Percentiles rank a stretch among this genome's conserved stretches.
Evolutionary conservation across 2,888 invertebrate species (phyloP).

Genomic region (Drosophila greeni): DNA sequence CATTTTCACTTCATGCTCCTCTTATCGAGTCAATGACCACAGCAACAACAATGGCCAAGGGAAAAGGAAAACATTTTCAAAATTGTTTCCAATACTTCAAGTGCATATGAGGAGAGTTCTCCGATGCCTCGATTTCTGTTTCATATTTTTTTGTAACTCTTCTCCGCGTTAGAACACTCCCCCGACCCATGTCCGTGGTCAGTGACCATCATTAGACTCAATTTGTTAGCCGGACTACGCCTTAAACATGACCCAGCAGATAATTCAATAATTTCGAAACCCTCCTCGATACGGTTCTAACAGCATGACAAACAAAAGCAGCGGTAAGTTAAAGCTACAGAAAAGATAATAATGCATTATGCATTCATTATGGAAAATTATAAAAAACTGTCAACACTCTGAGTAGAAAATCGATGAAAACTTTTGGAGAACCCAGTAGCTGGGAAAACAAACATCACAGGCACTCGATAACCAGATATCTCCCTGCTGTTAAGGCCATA

Average conservation of each 20-base stretch:
- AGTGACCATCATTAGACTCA: conserved; percentile 68
- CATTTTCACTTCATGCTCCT: conserved; percentile 46
- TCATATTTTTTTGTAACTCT: conserved; percentile 15
- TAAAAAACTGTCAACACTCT: conserved; percentile 67
- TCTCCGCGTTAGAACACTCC: background rate
- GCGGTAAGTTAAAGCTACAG: conserved; percentile 1
- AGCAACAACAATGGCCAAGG: conserved; percentile 39
- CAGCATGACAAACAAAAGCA: conserved; percentile 48
- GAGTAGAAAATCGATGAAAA: conserved; percentile 5
- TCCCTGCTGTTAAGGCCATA: conserved; percentile 5
- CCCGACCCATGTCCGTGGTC: conserved; percentile 24
- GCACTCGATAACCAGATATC: conserved; percentile 31
- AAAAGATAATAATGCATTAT: conserved; percentile 51
- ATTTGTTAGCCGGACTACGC: conserved; percentile 64
- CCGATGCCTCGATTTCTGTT: conserved; percentile 6
- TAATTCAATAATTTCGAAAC: conserved; percentile 36
- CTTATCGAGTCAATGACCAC: conserved; percentile 59
- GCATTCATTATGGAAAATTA: conserved; percentile 70
- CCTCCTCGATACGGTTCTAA: conserved; percentile 42
- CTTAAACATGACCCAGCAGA: conserved; percentile 59
- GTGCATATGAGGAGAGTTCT: conserved; percentile 31
- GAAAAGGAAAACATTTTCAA: conserved; percentile 39
- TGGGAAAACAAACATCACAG: conserved; percentile 30
- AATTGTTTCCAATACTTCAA: conserved; percentile 63
- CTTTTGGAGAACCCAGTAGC: conserved; percentile 37